Conservation (phyloP, 2,113 vertebrate genomes). For the Gavialis gangeticus region DNA sequence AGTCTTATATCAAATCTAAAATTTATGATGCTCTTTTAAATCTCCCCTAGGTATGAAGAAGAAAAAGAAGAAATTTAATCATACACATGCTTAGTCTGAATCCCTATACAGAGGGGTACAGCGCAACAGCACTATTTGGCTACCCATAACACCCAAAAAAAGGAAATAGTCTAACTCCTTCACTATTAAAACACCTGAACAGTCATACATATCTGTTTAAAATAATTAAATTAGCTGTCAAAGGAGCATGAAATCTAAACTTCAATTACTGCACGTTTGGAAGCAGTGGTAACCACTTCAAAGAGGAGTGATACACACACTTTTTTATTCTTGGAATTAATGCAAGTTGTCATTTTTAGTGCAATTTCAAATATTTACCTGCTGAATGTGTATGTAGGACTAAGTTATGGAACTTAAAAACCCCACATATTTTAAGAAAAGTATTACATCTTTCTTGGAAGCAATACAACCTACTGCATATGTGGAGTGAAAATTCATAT, state of each 20-base stretch:
- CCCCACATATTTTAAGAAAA: background rate
- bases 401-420: background rate
- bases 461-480: background rate
- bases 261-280: background rate
- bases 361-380: background rate
- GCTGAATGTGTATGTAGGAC: background rate
- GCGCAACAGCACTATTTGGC: background rate
- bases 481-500: background rate
- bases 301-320: background rate
- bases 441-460: background rate
- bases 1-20: background rate
- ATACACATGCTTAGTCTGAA: background rate
- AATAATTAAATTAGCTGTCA: background rate
- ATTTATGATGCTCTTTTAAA: background rate
- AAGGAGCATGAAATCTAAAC: background rate
- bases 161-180: background rate
- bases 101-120: background rate
- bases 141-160: background rate
- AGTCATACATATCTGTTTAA: background rate
- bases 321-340: background rate
- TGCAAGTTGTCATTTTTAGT: background rate
- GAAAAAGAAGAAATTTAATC: too few species aligned
- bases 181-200: background rate
- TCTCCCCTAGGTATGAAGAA: background rate
- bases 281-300: background rate